Percentiles rank a stretch among this genome's conserved stretches.
phyloP scores from a whole-genome alignment of 2,113 vertebrate genomes.

The Neotoma lepida region DNA sequence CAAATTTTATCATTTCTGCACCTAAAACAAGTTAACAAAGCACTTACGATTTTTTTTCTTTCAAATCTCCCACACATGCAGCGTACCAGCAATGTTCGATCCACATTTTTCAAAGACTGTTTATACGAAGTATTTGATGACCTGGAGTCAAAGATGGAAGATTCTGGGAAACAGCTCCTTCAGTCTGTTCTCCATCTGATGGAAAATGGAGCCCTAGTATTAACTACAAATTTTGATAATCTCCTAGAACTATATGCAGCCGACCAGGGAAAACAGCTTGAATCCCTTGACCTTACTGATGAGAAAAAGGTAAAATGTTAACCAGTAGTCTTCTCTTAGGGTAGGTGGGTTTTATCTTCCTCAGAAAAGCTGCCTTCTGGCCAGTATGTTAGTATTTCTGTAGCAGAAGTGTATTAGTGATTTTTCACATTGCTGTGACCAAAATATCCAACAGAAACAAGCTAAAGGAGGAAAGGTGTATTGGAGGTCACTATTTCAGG shows the following conservation, averaged over 20 bases:
- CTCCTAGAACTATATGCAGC: constrained; percentile 95
- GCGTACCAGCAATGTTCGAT: constrained; percentile 95
- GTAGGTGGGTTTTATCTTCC: neutral
- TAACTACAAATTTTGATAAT: constrained; percentile 98
- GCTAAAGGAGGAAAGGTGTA: neutral
- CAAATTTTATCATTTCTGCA: neutral
- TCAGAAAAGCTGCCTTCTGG: neutral
- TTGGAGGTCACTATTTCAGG: neutral
- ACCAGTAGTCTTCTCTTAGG: neutral
- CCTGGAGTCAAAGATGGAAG: constrained; percentile 97
- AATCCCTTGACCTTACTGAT: constrained; percentile 96
- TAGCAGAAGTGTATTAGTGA: neutral
- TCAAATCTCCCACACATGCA: constrained; percentile 81
- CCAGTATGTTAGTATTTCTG: neutral
- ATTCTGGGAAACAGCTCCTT: constrained; percentile 94
- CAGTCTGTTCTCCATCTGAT: constrained; percentile 95
- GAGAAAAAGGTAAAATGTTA: constrained; percentile 93
- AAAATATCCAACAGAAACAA: neutral
- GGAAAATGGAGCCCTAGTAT: constrained; percentile 94
- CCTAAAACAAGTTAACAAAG: constrained; percentile 37
- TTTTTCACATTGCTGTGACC: neutral
- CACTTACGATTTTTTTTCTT: constrained; percentile 36
- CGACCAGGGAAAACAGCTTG: constrained; percentile 94
- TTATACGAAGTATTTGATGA: constrained; percentile 97
- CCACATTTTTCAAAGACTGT: constrained; percentile 98